Conservation (phyloP, 2,888 invertebrate species). For the Heteropelma amictum region DNA sequence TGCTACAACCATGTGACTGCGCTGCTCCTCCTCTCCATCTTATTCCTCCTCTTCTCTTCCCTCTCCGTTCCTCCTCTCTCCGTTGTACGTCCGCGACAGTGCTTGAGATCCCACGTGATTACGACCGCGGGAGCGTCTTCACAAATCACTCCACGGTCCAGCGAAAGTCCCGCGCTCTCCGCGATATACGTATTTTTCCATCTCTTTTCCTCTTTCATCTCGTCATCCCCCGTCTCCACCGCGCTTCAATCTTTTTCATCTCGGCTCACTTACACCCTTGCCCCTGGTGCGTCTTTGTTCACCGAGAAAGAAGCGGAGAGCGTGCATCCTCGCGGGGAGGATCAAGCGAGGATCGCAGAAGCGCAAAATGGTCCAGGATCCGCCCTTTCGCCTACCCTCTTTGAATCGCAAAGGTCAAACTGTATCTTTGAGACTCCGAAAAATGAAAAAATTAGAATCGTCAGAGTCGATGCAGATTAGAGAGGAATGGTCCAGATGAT, state of each 20-base stretch:
- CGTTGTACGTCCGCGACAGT: constrained; percentile 64
- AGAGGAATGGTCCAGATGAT: too few species aligned
- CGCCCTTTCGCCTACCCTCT: neutral
- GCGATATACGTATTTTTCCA: constrained; percentile 21
- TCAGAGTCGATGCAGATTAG: too few species aligned
- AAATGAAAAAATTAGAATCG: too few species aligned
- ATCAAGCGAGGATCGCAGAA: neutral
- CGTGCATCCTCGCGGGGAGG: neutral
- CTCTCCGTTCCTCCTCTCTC: constrained; percentile 32
- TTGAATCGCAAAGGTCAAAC: neutral
- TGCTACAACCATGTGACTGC: constrained; percentile 3
- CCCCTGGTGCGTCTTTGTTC: constrained; percentile 1
- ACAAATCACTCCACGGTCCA: constrained; percentile 75
- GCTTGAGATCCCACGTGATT: constrained; percentile 77
- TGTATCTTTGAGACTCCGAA: too few species aligned
- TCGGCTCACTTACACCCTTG: constrained; percentile 30
- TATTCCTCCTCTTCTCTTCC: constrained; percentile 26
- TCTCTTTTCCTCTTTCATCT: constrained; percentile 45
- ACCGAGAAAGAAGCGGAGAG: neutral
- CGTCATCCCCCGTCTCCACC: neutral
- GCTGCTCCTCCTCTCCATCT: constrained; percentile 20
- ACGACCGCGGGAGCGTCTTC: constrained; percentile 76
- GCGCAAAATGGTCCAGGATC: neutral
- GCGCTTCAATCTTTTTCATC: constrained; percentile 7
- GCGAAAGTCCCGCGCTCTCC: constrained; percentile 49